Conservation (phyloP, 1,140 invertebrate species). For the Papilio dardanus region DNA sequence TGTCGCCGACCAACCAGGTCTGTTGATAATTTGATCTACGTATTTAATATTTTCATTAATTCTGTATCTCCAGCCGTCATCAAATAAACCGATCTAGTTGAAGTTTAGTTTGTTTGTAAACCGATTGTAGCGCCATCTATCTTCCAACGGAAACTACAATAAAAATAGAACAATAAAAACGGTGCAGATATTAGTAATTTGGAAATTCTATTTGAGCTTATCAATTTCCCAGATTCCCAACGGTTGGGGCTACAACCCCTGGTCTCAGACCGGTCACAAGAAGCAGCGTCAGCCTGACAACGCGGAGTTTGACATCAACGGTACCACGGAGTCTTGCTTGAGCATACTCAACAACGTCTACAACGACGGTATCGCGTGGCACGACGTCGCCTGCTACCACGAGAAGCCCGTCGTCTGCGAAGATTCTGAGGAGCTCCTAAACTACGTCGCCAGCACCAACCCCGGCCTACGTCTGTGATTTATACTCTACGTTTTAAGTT, state of each 20-base stretch:
- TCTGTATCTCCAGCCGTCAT: too few relatives aligned
- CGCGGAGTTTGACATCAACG: slow-evolving; percentile 95
- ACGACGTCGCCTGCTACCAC: slow-evolving; percentile 96
- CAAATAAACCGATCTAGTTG: too few relatives aligned
- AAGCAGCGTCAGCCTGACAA: slow-evolving; percentile 94
- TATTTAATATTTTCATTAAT: not conserved
- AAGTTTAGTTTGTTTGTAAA: not conserved
- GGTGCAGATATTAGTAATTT: not conserved
- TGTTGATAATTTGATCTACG: not conserved
- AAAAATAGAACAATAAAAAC: not conserved
- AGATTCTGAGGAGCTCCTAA: slow-evolving; percentile 92
- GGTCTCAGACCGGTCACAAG: slow-evolving; percentile 95
- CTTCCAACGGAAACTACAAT: not conserved
- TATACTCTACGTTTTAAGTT: slow-evolving; percentile 23
- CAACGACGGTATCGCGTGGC: slow-evolving; percentile 95
- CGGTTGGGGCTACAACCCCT: slow-evolving; percentile 91
- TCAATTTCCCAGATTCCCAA: slow-evolving; percentile 77
- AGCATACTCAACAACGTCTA: slow-evolving; percentile 95
- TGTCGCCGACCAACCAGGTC: slow-evolving; percentile 91
- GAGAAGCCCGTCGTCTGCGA: slow-evolving; percentile 95
- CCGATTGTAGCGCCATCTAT: not conserved
- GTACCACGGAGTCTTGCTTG: slow-evolving; percentile 92
- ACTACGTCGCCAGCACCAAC: slow-evolving; percentile 92
- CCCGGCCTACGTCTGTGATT: slow-evolving; percentile 88
- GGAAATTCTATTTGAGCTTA: not conserved